A percentile compares a stretch with the other conserved stretches of the same genome.
phyloP scores from a whole-genome alignment of 1,140 invertebrate genomes.

The Anoplolepis gracilipes region DNA sequence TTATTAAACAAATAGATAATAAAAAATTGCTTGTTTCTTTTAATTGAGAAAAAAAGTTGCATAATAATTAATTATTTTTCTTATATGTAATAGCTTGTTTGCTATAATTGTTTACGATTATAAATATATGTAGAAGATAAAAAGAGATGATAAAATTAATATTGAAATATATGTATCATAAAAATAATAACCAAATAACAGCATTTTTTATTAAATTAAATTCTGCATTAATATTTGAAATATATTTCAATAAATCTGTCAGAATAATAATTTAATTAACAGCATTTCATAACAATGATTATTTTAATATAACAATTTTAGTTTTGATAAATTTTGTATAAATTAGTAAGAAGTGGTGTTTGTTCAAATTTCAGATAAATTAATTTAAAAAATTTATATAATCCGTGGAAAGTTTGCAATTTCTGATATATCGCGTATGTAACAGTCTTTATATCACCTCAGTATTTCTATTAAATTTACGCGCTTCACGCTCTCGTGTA shows the following conservation, averaged over 20 bases:
- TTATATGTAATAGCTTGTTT: not conserved
- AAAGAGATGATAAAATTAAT: not conserved
- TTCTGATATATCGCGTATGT: not conserved
- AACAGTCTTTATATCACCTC: slow-evolving; percentile 25
- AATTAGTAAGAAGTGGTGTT: not conserved
- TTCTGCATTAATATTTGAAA: not conserved
- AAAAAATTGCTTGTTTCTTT: not conserved
- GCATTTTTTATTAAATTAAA: not conserved
- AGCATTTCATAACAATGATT: not conserved
- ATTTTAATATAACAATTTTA: not conserved
- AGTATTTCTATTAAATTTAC: slow-evolving; percentile 40
- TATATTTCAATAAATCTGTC: slow-evolving; percentile 15
- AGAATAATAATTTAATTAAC: slow-evolving; percentile 4
- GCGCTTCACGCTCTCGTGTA: slow-evolving; percentile 24
- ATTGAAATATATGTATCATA: not conserved
- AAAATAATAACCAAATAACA: not conserved
- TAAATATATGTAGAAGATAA: not conserved
- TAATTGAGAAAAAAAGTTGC: not conserved
- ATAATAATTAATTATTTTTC: not conserved
- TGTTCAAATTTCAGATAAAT: not conserved
- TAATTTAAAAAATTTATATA: not conserved
- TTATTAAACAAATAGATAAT: not conserved
- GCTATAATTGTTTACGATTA: not conserved
- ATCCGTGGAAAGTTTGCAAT: not conserved
- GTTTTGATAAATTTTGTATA: not conserved